Base-by-base conservation (phyloP, 2,113 vertebrate genomes). In the Oenanthe oenanthe region DNA sequence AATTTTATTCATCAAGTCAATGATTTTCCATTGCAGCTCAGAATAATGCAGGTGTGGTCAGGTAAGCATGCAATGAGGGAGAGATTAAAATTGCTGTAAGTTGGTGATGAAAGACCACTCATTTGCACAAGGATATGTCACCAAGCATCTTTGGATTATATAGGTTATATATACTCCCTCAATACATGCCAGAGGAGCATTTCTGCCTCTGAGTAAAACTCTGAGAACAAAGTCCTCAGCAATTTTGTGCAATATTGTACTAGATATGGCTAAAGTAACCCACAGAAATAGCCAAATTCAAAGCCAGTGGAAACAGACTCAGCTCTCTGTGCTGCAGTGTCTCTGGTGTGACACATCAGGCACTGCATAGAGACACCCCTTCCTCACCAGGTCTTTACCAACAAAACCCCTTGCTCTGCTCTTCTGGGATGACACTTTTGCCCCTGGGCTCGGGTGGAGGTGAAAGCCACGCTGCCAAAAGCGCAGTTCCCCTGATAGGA, bases 401-500 rank as follows among this genome's bases (percentile, higher is more conserved):
- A 38, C 16, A 50, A 34, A 74, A 12, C 2, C 34, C 34, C 6
- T 48, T 26, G 32, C 22, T 73, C 42, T 82, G 4, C 32, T 63
- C 29, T 81, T 56, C 75, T 74, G 63, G 62, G 38, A 36, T 47
- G 70, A 42, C 32, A 62, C 21, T 6, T 65, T 78, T 89, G n/a
- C 58, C 82, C 85, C 56, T 73, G 81, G 62, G 54, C 58, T 88
- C 70, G 4, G 29, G 62, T 40, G 51, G 38, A 85, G 81, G 42
- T 88, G 85, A 75, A 66, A 95, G 76, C 53, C 48, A 53, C 45
- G 1, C 79, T 83, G 75, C 85, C 92, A 90, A 93, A 93, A 94
- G 78, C 51, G 0, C 93, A 85, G 47, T 17, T 85, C 62, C 60
- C 43, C 72, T 63, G 60, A 22, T 90, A 76, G 2, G 65, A 71